phyloP scores from a whole-genome alignment of 2,888 invertebrate species.

The Netelia inedita region DNA sequence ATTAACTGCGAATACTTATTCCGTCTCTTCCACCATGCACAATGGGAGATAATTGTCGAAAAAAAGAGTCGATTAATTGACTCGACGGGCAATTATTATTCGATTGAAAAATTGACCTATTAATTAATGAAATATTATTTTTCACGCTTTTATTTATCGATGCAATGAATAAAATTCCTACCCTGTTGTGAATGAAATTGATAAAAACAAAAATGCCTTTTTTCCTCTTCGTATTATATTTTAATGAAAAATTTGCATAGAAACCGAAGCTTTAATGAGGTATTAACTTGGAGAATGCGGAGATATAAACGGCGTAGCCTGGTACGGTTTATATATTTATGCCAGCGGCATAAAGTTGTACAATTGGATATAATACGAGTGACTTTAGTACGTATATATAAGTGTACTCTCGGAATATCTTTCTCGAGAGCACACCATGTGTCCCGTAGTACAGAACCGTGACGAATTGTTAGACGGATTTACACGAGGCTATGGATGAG shows the following conservation, averaged over 20 bases:
- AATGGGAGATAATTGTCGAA: not conserved
- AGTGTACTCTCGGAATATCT: conserved; percentile 12
- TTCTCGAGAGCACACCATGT: not conserved
- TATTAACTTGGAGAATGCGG: conserved; percentile 6
- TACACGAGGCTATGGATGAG: conserved; percentile 17
- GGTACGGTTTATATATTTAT: not conserved
- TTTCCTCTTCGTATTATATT: not conserved
- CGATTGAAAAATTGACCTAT: not conserved
- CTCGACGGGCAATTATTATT: not conserved
- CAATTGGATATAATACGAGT: not conserved
- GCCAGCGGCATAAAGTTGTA: not conserved
- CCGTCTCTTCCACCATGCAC: not conserved
- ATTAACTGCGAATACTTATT: not conserved
- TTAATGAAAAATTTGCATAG: not conserved
- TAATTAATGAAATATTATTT: not conserved
- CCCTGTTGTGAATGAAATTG: not conserved
- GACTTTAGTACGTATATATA: not conserved
- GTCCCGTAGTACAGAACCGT: not conserved
- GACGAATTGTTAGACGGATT: conserved; percentile 31
- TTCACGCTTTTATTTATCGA: not conserved
- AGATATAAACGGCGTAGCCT: not conserved
- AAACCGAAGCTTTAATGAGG: not conserved
- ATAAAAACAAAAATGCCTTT: not conserved
- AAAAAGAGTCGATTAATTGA: not conserved
- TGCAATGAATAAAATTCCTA: not conserved